Evolutionary conservation across 2,797 vertebrate genomes (phyloP), one percentile per base, ranked within the genome.

Genomic region (Chelonia mydas): DNA sequence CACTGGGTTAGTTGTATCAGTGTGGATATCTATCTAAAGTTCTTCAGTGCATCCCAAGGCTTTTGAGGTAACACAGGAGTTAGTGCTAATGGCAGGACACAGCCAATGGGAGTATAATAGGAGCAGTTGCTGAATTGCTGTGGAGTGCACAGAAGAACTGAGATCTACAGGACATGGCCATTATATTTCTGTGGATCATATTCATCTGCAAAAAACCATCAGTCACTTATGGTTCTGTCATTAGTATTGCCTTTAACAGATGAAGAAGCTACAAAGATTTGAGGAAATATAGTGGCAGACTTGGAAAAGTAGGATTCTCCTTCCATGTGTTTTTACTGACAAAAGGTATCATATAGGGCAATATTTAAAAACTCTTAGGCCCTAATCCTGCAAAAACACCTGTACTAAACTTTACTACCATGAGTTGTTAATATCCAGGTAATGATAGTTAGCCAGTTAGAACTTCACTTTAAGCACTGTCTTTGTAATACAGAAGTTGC

Each of bases 381-480:
- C n/a, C 65, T 72, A 37, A 41, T 37, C 65, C n/a, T 41, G 21
- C n/a, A 72, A 72, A 61, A 31, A 61, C 59, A 61, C 7, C 28
- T 61, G 31, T 61, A 16, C 59, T 61, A 61, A 61, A 61, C 59
- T 61, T 33, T 37, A 41, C 19, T 68, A 37, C 65, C 19, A 68
- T 37, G n/a, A 41, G 21, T 21, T 37, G 61, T 68, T 41, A 37
- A 72, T 72, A 72, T 37, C 65, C n/a, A 72, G 10, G n/a, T 37
- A 90, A 74, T 25, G 12, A 7, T 88, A 23, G 92, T 94, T 88
- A 77, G 85, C 59, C 59, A 33, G 23, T 2, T 93, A 81, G 78
- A 50, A 78, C 87, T 11, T 59, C 90, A 90, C 91, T 37, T 51
- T 84, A 86, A 93, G 27, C 81, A 90, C 83, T 68, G 76, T 51